These are phyloP conservation scores for Meandrusa payeni DNA, from an alignment of 2,888 invertebrate genomes.

Conservation along the genomic window DNA sequence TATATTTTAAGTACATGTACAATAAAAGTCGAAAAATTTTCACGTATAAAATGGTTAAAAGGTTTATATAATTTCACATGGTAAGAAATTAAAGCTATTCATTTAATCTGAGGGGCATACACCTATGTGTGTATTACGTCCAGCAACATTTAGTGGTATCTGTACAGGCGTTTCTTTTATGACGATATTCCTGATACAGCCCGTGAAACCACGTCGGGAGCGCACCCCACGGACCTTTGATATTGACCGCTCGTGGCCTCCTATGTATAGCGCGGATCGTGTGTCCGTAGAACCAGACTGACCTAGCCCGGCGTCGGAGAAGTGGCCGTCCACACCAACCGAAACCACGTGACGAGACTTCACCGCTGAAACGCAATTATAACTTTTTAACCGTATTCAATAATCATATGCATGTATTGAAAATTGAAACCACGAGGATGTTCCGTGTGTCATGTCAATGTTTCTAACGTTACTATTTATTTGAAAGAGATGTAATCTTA, in stretches of 20 bases:
- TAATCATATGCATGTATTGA: too few relatives aligned
- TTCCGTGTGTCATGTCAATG: too few relatives aligned
- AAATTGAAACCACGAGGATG: too few relatives aligned
- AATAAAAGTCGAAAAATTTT: too few relatives aligned
- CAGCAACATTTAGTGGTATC: slow-evolving; percentile 74
- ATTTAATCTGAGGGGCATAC: slow-evolving; percentile 89
- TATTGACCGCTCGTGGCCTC: slow-evolving; percentile 84
- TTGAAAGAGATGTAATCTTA: slow-evolving; percentile 42
- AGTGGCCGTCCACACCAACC: slow-evolving; percentile 91
- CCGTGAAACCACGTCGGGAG: slow-evolving; percentile 87
- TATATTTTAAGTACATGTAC: too few relatives aligned
- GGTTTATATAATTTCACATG: too few relatives aligned
- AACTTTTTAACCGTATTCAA: too few relatives aligned
- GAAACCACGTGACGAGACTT: slow-evolving; percentile 96
- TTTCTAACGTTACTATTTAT: too few relatives aligned
- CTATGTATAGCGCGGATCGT: slow-evolving; percentile 92
- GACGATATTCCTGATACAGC: slow-evolving; percentile 87
- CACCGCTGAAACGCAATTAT: slow-evolving; percentile 83
- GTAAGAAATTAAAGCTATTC: too few relatives aligned
- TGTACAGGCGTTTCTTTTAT: slow-evolving; percentile 66
- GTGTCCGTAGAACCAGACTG: slow-evolving; percentile 87
- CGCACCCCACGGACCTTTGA: slow-evolving; percentile 82
- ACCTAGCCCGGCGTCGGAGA: slow-evolving; percentile 87
- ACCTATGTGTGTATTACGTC: slow-evolving; percentile 88
- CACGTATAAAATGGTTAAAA: too few relatives aligned